Evolutionary conservation across 2,888 invertebrate species (phyloP), one percentile per base, ranked within the genome.

Genomic region (Thelaira solivaga): DNA sequence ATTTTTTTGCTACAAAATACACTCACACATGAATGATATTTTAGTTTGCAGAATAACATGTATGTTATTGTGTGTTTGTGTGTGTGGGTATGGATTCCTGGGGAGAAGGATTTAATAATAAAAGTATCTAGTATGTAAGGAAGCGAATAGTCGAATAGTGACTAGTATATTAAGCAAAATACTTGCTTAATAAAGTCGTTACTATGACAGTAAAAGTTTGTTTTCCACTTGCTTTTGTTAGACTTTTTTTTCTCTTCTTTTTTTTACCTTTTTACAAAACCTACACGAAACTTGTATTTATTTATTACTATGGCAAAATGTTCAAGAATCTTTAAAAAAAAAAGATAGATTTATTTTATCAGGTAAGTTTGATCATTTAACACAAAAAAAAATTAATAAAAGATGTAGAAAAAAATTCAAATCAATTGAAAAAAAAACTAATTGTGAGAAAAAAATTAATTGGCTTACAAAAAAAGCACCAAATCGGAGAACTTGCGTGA

Each of bases 1-100:
- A n/a, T 31, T 10, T 22, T 31, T 45, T 45, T 39, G 16, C 16
- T 43, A 67, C 34, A 18, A 22, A 62, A 68, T 62, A 55, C 41
- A 77, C 64, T 68, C 73, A 64, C 61, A 65, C 61, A 55, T 61
- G 22, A 65, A 51, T 31, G 31, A 67, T 55, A 55, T 61, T 45
- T 71, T 31, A 31, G 53, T 65, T 39, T 24, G 61, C 47, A 41
- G 18, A 64, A 26, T 18, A 45, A 39, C 34, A 45, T 31, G 61
- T 57, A n/a, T 16, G 39, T 59, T 49, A 22, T 41, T 10, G 34
- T 49, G n/a, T n/a, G n/a, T 26, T 61, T 39, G 6, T 29, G 47
- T n/a, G n/a, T n/a, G n/a, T n/a, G n/a, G n/a, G n/a, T n/a, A 68
- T 16, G 26, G 10, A 47, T 41, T n/a, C 16, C 22, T 31, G 36